A percentile compares a stretch with the other conserved stretches of the same genome.
Conservation (phyloP, 2,797 vertebrate species). For the Fistularia commersonii region DNA sequence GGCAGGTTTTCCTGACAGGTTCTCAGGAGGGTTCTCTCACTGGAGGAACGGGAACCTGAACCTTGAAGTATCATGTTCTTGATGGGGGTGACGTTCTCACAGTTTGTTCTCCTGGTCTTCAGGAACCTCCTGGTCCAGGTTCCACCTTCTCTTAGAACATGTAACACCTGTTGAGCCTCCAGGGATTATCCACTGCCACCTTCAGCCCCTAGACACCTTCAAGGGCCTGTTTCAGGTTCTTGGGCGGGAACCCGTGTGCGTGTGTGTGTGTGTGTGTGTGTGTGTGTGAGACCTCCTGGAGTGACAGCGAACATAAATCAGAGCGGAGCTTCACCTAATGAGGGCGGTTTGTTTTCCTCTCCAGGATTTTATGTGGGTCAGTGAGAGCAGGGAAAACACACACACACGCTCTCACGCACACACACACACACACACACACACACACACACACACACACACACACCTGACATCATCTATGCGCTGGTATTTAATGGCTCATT, state of each 20-base stretch:
- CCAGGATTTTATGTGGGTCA: neutral
- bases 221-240: neutral
- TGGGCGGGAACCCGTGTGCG: neutral
- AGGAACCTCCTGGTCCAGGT: too few species aligned
- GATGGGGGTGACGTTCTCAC: too few species aligned
- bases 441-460: slow-evolving; percentile 3
- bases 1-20: too few species aligned
- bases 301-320: neutral
- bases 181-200: too few species aligned
- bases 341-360: neutral
- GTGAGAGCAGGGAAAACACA: neutral
- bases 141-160: too few species aligned
- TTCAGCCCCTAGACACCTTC: too few species aligned
- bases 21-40: too few species aligned
- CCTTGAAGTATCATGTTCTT: too few species aligned
- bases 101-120: too few species aligned
- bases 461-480: slow-evolving; percentile 6
- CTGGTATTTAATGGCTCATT: slow-evolving; percentile 33
- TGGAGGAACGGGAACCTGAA: too few species aligned
- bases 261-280: neutral
- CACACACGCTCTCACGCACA: neutral
- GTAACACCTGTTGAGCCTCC: too few species aligned
- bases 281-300: neutral
- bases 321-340: too few species aligned
- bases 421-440: slow-evolving; percentile 7